Evolutionary conservation across 2,797 vertebrate species (phyloP).

Genomic region (Pseudotriccus pelzelni): DNA sequence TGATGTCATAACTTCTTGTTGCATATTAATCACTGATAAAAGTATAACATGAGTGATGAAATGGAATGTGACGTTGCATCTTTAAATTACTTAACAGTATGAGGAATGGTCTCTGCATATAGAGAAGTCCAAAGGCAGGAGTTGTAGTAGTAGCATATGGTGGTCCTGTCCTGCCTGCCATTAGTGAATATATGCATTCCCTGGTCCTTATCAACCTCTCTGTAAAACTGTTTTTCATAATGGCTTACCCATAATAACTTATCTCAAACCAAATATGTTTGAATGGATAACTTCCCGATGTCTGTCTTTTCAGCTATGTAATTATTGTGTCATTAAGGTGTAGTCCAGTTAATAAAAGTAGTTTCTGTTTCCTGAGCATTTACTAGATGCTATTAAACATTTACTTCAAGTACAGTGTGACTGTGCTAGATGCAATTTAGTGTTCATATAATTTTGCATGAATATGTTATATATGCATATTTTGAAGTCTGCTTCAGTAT

Average conservation of each 20-base stretch:
- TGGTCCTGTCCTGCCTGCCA: neutral
- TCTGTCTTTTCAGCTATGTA: neutral
- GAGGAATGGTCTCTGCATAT: neutral
- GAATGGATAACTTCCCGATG: neutral
- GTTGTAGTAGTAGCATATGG: rapidly evolving
- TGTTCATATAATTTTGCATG: neutral
- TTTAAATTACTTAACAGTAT: neutral
- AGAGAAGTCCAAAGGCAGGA: neutral
- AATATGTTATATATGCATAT: neutral
- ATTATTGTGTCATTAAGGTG: neutral
- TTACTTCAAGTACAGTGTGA: neutral
- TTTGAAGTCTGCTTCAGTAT: neutral
- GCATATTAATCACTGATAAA: neutral
- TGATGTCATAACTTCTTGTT: neutral
- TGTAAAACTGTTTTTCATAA: neutral
- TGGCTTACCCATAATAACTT: neutral
- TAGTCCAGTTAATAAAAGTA: neutral
- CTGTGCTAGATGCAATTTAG: neutral
- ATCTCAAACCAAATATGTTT: neutral
- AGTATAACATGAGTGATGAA: neutral
- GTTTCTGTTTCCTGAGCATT: neutral
- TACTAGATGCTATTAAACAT: neutral
- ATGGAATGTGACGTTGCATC: neutral
- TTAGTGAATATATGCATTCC: neutral
- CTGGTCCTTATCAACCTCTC: neutral